These are phyloP conservation scores for Megastigmus dorsalis DNA, from an alignment of 2,888 invertebrate species.

Conservation along the genomic window DNA sequence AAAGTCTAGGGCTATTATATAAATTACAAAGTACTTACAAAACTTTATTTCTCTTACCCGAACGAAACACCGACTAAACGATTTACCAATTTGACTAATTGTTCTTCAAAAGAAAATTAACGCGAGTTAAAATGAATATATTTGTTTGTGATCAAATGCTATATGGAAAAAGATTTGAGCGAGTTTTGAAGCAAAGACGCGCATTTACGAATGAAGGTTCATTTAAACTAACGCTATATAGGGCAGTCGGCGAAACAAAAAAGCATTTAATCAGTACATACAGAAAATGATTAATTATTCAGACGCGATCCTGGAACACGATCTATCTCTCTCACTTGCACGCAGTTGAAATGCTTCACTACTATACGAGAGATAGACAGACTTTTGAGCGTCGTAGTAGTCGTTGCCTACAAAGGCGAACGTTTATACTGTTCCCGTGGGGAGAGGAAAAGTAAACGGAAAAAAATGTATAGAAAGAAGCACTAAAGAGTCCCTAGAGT, in stretches of 20 bases:
- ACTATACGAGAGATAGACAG: neutral
- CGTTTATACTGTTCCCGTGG: neutral
- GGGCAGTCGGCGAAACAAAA: too few relatives aligned
- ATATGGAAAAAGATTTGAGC: neutral
- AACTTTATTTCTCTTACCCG: constrained; percentile 40
- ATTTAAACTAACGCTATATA: too few relatives aligned
- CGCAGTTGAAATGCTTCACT: constrained; percentile 6
- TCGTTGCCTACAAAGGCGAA: neutral
- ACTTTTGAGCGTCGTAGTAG: too few relatives aligned
- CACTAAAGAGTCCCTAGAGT: too few relatives aligned
- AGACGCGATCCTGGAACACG: neutral
- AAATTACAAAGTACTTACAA: constrained; percentile 22
- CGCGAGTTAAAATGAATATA: neutral
- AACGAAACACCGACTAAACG: neutral
- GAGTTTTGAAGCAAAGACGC: constrained; percentile 3
- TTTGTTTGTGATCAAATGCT: neutral
- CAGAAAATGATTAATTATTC: neutral
- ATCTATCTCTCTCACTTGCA: neutral
- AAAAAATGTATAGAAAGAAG: too few relatives aligned
- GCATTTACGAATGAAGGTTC: neutral
- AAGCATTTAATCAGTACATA: neutral
- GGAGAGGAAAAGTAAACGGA: neutral
- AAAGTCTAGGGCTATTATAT: constrained; percentile 50
- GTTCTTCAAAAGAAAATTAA: constrained; percentile 4
- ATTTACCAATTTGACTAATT: too few relatives aligned